A percentile compares a stretch with the other conserved stretches of the same genome.
Conservation (phyloP, 2,113 vertebrate genomes). For the Hippocampus mohnikei region DNA sequence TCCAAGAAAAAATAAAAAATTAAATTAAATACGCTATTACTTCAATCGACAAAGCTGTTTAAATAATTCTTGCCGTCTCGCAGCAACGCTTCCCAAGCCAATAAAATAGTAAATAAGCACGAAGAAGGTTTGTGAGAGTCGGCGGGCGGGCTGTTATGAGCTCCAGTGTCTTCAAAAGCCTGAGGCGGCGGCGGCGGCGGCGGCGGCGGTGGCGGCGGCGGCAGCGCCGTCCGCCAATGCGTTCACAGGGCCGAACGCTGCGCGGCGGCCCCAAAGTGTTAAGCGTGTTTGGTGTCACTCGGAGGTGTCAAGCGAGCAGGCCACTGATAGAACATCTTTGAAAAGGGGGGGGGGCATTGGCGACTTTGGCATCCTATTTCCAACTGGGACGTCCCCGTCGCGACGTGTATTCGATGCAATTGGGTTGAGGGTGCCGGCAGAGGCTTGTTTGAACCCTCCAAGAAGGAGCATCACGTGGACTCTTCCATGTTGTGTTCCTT, state of each 20-base stretch:
- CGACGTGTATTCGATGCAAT: slow-evolving; percentile 37
- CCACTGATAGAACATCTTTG: too few relatives aligned
- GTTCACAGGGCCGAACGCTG: background rate
- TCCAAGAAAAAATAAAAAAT: slow-evolving; percentile 6
- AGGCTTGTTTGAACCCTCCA: slow-evolving; percentile 54
- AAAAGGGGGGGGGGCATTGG: too few relatives aligned
- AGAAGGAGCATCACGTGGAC: slow-evolving; percentile 32
- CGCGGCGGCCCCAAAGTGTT: slow-evolving; percentile 9
- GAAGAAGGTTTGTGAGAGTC: slow-evolving; percentile 31
- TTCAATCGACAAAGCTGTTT: slow-evolving; percentile 72
- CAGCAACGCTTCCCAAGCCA: slow-evolving; percentile 79
- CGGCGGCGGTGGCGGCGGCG: too few relatives aligned
- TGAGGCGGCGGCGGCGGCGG: slow-evolving; percentile 1
- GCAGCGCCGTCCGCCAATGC: too few relatives aligned
- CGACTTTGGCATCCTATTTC: background rate
- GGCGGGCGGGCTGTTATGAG: slow-evolving; percentile 12
- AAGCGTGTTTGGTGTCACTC: slow-evolving; percentile 29
- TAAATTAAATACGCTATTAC: slow-evolving; percentile 61
- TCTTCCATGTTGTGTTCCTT: slow-evolving; percentile 24
- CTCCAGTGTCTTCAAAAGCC: slow-evolving; percentile 37
- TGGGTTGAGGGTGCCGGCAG: slow-evolving; percentile 55
- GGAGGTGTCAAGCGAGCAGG: too few relatives aligned
- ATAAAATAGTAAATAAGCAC: slow-evolving; percentile 69
- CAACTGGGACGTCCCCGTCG: background rate
- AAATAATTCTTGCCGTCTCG: slow-evolving; percentile 94